Conservation (phyloP, 2,797 vertebrate species). For the Orestias chungarensis region DNA sequence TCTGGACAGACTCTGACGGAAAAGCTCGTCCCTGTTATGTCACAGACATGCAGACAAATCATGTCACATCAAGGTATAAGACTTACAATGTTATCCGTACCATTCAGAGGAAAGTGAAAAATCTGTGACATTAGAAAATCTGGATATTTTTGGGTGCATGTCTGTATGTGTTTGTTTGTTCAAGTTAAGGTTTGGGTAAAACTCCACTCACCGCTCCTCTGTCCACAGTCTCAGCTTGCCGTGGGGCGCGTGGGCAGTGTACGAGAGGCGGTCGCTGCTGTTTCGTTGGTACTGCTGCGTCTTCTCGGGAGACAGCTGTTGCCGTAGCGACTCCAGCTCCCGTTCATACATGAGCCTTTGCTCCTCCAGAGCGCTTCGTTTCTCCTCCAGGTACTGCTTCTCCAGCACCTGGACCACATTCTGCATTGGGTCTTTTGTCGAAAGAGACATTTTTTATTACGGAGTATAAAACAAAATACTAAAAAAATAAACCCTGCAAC, state of each 20-base stretch:
- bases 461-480: not conserved
- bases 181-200: not conserved
- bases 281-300: constrained; percentile 81
- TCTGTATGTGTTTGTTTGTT: not conserved
- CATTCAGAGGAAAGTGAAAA: not conserved
- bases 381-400: constrained; percentile 97
- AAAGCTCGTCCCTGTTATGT: constrained; percentile 90
- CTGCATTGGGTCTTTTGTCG: constrained; percentile 88
- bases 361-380: constrained; percentile 92
- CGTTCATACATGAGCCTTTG: constrained; percentile 96
- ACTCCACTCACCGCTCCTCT: constrained; percentile 88
- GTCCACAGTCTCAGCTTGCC: constrained; percentile 92
- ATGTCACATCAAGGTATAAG: not conserved
- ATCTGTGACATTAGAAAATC: too few species aligned
- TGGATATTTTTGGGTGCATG: too few species aligned
- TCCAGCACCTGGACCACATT: constrained; percentile 95
- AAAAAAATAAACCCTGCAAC: not conserved
- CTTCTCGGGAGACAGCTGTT: constrained; percentile 93
- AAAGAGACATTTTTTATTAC: not conserved
- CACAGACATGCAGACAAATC: constrained; percentile 23
- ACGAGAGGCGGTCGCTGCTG: constrained; percentile 84
- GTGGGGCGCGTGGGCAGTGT: constrained; percentile 84
- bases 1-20: constrained; percentile 93
- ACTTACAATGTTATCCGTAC: not conserved
- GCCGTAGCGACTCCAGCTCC: constrained; percentile 91